Conservation (phyloP, 2,888 invertebrate genomes). For the Ornithoptera alexandrae region DNA sequence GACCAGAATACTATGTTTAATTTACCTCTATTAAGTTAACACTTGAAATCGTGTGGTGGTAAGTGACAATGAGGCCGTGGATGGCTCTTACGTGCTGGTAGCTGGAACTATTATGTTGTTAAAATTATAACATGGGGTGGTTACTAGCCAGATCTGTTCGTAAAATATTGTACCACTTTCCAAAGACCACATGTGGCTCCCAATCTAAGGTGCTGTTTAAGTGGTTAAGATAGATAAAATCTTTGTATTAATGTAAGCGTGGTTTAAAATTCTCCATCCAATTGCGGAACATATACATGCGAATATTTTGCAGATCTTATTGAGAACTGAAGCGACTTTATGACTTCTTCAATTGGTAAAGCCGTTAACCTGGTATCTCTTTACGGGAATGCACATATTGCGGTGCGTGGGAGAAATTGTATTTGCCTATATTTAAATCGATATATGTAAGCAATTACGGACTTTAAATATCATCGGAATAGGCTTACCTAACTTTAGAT, state of each 20-base stretch:
- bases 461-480: slow-evolving; percentile 31
- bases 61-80: no score
- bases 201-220: no score
- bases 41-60: no score
- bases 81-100: no score
- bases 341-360: slow-evolving; percentile 39
- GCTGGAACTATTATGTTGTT: no score
- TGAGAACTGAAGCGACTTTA: slow-evolving; percentile 31
- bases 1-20: no score
- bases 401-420: slow-evolving; percentile 39
- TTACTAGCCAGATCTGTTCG: no score
- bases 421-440: slow-evolving; percentile 32
- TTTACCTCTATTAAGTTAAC: no score
- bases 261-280: slow-evolving; percentile 16
- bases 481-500: slow-evolving; percentile 26
- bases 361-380: slow-evolving; percentile 36
- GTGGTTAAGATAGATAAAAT: no score
- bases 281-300: slow-evolving; percentile 5
- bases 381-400: slow-evolving; percentile 29
- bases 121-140: no score
- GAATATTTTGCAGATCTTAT: slow-evolving; percentile 31
- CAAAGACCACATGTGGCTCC: no score
- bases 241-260: background rate
- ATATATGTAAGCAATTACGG: slow-evolving; percentile 25
- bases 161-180: no score